Conservation (phyloP, 1,140 invertebrate species). For the Ephestia elutella region DNA sequence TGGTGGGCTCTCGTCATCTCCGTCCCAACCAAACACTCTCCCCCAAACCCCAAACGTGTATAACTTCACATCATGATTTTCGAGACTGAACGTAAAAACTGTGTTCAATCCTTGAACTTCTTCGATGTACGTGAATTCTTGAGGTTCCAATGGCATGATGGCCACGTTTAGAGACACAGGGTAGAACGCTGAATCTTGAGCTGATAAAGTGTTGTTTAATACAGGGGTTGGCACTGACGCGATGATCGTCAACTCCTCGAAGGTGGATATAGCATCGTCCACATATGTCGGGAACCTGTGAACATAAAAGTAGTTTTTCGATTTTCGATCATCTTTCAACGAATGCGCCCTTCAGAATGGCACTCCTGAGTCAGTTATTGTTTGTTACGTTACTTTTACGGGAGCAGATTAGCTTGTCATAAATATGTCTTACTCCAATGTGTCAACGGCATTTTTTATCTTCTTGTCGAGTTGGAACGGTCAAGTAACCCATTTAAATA, state of each 20-base stretch:
- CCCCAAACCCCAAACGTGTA: slow-evolving; percentile 56
- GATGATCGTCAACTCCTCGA: slow-evolving; percentile 46
- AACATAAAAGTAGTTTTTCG: slow-evolving; percentile 17
- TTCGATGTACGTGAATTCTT: slow-evolving; percentile 30
- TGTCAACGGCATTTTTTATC: too few species aligned
- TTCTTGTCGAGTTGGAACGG: too few species aligned
- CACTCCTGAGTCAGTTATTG: too few species aligned
- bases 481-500: too few species aligned
- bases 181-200: slow-evolving; percentile 38
- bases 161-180: slow-evolving; percentile 44
- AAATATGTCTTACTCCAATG: too few species aligned
- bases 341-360: too few species aligned
- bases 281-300: slow-evolving; percentile 46
- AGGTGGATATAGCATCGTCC: slow-evolving; percentile 33
- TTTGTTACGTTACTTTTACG: too few species aligned
- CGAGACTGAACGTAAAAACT: slow-evolving; percentile 26
- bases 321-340: too few species aligned
- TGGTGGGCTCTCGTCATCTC: slow-evolving; percentile 29
- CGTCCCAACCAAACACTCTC: slow-evolving; percentile 45
- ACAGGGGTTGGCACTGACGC: slow-evolving; percentile 39
- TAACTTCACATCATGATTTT: slow-evolving; percentile 28
- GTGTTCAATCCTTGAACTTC: slow-evolving; percentile 10
- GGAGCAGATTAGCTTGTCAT: too few species aligned
- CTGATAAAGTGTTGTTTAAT: slow-evolving; percentile 23
- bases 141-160: slow-evolving; percentile 47